These are phyloP conservation scores for Rhizomys pruinosus DNA, from an alignment of 2,113 vertebrate genomes.

Conservation along the genomic window DNA sequence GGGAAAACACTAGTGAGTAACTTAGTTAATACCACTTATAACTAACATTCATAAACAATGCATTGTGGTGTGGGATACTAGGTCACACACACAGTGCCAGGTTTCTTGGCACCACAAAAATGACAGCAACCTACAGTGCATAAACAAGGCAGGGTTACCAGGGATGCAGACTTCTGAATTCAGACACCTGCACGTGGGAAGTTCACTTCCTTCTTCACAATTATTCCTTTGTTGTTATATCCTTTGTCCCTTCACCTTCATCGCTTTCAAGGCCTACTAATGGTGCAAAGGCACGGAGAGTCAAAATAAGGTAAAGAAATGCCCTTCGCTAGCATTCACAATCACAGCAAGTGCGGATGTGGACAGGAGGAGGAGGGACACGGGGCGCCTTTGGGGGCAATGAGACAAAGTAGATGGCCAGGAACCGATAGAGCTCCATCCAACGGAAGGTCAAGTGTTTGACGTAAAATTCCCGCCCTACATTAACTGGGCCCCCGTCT, in stretches of 20 bases:
- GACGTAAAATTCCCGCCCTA: too few relatives aligned
- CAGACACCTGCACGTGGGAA: background rate
- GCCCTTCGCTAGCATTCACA: background rate
- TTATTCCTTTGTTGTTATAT: slow-evolving; percentile 1
- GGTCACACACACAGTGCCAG: background rate
- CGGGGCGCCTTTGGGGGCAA: background rate
- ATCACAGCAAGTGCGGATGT: background rate
- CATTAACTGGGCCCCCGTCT: background rate
- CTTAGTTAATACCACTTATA: background rate
- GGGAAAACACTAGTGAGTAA: background rate
- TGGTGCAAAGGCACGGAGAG: background rate
- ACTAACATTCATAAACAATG: too few relatives aligned
- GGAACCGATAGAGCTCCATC: accelerated
- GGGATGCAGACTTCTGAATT: background rate
- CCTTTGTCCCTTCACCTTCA: background rate
- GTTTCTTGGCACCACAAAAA: background rate
- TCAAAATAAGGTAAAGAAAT: background rate
- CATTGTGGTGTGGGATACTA: background rate
- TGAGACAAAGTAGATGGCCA: background rate
- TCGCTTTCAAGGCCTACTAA: background rate
- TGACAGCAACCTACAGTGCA: background rate
- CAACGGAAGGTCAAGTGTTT: background rate
- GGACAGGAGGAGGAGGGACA: background rate
- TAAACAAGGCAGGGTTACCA: too few relatives aligned
- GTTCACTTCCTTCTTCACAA: background rate